Conservation (phyloP, 2,888 invertebrate genomes). For the Xestia sexstrigata region DNA sequence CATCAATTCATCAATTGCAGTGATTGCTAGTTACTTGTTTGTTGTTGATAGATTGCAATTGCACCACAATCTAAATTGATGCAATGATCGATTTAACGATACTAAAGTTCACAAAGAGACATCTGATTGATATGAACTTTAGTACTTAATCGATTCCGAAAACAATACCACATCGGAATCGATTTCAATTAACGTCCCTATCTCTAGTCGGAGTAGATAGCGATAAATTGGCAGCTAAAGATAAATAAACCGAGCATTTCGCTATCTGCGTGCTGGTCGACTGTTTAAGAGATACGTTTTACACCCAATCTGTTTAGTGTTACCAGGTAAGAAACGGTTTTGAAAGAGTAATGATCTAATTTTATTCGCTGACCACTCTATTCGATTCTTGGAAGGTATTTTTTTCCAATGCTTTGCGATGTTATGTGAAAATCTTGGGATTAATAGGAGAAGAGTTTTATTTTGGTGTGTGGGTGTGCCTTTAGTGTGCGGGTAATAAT, state of each 20-base stretch:
- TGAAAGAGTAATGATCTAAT: conserved; percentile 52
- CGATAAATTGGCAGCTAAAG: conserved; percentile 63
- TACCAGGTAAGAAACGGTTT: conserved; percentile 40
- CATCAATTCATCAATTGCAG: conserved; percentile 44
- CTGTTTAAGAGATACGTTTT: conserved; percentile 55
- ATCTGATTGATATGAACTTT: conserved; percentile 55
- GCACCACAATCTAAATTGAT: conserved; percentile 36
- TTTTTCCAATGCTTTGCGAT: conserved; percentile 37
- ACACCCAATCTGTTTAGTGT: conserved; percentile 61
- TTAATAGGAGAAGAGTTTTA: conserved; percentile 22
- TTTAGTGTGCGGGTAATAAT: conserved; percentile 31
- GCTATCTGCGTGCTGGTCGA: conserved; percentile 55
- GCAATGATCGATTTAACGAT: conserved; percentile 36
- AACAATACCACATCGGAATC: conserved; percentile 48
- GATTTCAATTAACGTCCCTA: conserved; percentile 45
- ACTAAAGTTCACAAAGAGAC: conserved; percentile 20
- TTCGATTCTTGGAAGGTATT: conserved; percentile 51
- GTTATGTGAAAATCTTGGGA: conserved; percentile 27
- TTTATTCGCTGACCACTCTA: conserved; percentile 45
- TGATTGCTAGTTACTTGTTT: conserved; percentile 3
- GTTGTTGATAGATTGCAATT: conserved; percentile 17
- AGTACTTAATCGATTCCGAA: conserved; percentile 55
- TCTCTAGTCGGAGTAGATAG: conserved; percentile 47
- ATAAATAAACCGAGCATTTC: conserved; percentile 63
- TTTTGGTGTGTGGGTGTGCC: conserved; percentile 11